A percentile compares a stretch with the other conserved stretches of the same genome.
These are phyloP conservation scores for Amphiura filiformis DNA, from an alignment of 35 echinoderm and acorn worm genomes.

Conservation along the genomic window DNA sequence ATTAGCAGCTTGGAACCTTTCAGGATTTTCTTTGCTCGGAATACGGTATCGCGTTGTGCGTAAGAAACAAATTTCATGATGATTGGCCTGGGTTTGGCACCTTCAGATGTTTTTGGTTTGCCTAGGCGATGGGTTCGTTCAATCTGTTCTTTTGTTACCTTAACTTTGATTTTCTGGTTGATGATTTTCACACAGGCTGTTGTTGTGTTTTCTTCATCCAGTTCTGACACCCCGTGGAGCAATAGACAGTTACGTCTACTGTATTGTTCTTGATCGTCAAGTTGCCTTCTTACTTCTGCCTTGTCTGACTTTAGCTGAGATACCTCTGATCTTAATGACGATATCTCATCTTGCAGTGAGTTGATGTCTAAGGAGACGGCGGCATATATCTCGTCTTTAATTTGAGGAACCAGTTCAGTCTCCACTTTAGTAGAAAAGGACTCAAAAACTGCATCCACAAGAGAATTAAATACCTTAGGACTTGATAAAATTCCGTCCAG, in stretches of 20 bases:
- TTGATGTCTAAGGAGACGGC: background rate
- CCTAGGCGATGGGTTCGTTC: constrained; percentile 37
- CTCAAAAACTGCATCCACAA: background rate
- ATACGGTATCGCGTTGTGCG: background rate
- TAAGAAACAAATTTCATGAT: constrained; percentile 2
- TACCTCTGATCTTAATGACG: background rate
- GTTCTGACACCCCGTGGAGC: constrained; percentile 38
- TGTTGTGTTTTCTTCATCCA: constrained; percentile 22
- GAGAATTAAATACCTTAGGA: background rate
- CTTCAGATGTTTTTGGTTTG: background rate
- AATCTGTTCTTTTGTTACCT: constrained; percentile 15
- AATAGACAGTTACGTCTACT: constrained; percentile 30
- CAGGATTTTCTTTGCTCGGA: background rate
- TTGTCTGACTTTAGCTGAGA: background rate
- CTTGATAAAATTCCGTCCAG: background rate
- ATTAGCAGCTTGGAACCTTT: background rate
- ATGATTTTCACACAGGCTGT: background rate
- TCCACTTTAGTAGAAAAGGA: background rate
- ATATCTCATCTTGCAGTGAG: background rate
- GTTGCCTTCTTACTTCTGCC: background rate
- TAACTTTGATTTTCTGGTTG: background rate
- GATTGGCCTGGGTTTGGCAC: background rate
- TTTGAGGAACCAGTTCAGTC: background rate
- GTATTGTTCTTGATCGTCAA: constrained; percentile 55
- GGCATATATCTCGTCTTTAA: background rate